Evolutionary conservation across 2,888 invertebrate genomes (phyloP).

Genomic region (Rutpela maculata): DNA sequence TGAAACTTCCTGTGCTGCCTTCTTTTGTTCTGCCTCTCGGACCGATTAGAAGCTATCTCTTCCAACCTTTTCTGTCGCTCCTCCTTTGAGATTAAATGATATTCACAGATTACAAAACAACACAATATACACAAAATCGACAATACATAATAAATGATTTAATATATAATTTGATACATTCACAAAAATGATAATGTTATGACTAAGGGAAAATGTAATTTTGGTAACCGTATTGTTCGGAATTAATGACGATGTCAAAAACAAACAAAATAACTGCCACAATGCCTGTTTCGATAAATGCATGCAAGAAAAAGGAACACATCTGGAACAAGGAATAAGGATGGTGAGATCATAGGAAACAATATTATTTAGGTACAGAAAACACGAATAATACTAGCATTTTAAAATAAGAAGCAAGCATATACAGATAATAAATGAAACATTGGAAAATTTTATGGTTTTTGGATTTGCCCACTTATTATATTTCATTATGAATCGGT

Average conservation of each 20-base stretch:
- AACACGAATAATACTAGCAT: not conserved
- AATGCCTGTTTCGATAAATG: constrained; percentile 64
- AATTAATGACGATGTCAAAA: constrained; percentile 71
- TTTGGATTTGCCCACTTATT: not conserved
- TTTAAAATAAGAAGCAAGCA: not conserved
- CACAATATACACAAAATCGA: constrained; percentile 4
- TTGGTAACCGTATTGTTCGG: constrained; percentile 68
- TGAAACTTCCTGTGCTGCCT: constrained; percentile 84
- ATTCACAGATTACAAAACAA: constrained; percentile 5
- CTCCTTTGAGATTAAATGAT: constrained; percentile 75
- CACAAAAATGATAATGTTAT: constrained; percentile 32
- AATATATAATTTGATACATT: constrained; percentile 27
- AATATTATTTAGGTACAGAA: not conserved
- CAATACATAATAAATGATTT: constrained; percentile 14
- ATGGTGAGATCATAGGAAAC: not conserved
- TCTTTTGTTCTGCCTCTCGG: constrained; percentile 79
- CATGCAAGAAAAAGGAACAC: constrained; percentile 60
- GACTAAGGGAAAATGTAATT: constrained; percentile 51
- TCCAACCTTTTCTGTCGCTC: constrained; percentile 85
- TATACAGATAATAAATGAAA: not conserved
- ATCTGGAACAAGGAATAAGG: constrained; percentile 63
- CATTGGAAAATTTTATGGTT: not conserved
- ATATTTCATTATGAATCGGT: not conserved
- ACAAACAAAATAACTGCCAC: constrained; percentile 65
- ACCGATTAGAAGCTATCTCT: constrained; percentile 83